These are phyloP conservation scores for Chionis minor DNA, from an alignment of 2,113 vertebrate genomes.

Conservation along the genomic window DNA sequence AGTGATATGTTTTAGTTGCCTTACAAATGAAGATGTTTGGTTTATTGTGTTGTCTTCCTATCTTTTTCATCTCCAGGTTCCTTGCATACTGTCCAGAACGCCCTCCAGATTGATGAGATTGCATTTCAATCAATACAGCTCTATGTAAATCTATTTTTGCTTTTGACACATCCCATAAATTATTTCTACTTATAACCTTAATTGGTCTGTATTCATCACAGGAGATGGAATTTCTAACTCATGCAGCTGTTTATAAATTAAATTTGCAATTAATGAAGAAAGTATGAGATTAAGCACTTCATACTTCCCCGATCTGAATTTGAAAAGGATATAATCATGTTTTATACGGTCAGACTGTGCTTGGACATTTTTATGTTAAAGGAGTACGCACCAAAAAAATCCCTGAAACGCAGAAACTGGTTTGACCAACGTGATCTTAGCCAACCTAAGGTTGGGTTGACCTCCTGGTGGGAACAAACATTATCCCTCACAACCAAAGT, in stretches of 20 bases:
- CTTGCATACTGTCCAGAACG: neutral
- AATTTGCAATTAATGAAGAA: slow-evolving; percentile 37
- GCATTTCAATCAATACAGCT: slow-evolving; percentile 47
- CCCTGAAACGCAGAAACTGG: neutral
- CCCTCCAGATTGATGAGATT: slow-evolving; percentile 6
- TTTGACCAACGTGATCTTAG: neutral
- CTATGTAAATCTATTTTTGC: slow-evolving; percentile 60
- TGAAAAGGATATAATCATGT: neutral
- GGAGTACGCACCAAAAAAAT: neutral
- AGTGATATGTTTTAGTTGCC: slow-evolving; percentile 29
- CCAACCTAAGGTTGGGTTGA: neutral
- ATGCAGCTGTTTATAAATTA: slow-evolving; percentile 41
- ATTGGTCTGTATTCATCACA: slow-evolving; percentile 55
- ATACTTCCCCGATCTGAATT: neutral
- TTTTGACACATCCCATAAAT: slow-evolving; percentile 53
- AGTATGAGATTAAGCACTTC: slow-evolving; percentile 32
- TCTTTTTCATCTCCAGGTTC: slow-evolving; percentile 25
- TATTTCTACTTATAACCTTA: slow-evolving; percentile 52
- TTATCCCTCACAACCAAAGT: neutral
- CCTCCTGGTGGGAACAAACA: neutral
- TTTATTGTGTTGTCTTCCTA: neutral
- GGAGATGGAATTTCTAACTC: slow-evolving; percentile 30
- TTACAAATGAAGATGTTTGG: slow-evolving; percentile 62
- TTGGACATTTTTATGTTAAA: neutral
- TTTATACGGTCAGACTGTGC: neutral